Evolutionary conservation across 2,797 vertebrate genomes (phyloP), one percentile per base, ranked within the genome.

Genomic region (Poecilia velifera): DNA sequence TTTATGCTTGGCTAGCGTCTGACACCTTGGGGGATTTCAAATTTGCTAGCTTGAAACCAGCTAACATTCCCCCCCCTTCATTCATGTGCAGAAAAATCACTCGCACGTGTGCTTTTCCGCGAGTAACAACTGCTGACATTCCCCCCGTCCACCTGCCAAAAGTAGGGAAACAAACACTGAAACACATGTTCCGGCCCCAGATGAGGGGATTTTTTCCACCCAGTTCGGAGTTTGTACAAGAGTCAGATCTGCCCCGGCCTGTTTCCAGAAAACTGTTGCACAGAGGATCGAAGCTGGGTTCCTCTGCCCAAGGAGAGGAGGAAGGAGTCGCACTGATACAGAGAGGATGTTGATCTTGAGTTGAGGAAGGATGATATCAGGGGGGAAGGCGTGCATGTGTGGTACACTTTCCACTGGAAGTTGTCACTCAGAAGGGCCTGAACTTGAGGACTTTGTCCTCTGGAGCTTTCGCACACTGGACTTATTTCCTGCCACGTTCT

Each of bases 181-280:
- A 91, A 84, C 90, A 85, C 87, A 79, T 84, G 90, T 84, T 85
- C 81, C 87, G 64, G 81, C 73, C 59, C 43, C 36, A 81, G 47
- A 83, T 86, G 90, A 91, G 87, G 80, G 77, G 82, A 70, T 78
- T 88, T 90, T 91, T 90, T 88, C 87, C 87, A 84, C 77, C 77
- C 28, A 22, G 76, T 71, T 51, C 28, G 20, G 72, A 85, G 73
- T 86, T 90, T 84, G 79, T 78, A 45, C 86, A 80, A 86, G 84
- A 86, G 82, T 87, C 41, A 14, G 77, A 82, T 86, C 83, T 82
- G 74, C 77, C 66, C 59, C 12, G 51, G 79, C 70, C 55, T 0
- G 6, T 43, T 59, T 80, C 79, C 81, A 83, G 66, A 57, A 71
- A 28, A 53, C 68, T 53, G 12, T n/a, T 34, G 41, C 41, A 5